Evolutionary conservation across 92 coral and sea anemone species (phyloP).

Genomic region (Zoanthus gigantus): DNA sequence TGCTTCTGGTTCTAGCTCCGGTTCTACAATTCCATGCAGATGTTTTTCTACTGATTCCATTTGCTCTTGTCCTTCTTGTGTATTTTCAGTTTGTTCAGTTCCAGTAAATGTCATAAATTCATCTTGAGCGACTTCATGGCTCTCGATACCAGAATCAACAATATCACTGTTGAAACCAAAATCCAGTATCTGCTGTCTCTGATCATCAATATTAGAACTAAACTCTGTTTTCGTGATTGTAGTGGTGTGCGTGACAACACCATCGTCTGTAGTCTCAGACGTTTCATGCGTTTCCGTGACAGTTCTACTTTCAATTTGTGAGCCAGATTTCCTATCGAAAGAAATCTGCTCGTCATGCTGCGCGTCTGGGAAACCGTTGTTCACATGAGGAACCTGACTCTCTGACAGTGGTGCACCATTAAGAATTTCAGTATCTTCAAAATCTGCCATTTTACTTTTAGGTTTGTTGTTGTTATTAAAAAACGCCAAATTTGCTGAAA

Average conservation of each 20-base stretch:
- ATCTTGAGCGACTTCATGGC: background rate
- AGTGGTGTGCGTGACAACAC: conserved; percentile 27
- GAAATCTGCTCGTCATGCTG: conserved; percentile 27
- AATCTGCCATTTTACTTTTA: conserved; percentile 29
- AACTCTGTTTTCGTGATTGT: conserved; percentile 22
- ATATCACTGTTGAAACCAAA: conserved; percentile 24
- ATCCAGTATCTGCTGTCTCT: conserved; percentile 16
- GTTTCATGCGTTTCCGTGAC: conserved; percentile 30
- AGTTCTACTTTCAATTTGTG: conserved; percentile 8
- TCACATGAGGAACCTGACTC: background rate
- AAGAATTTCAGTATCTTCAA: conserved; percentile 4
- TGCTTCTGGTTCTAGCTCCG: background rate
- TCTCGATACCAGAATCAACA: background rate
- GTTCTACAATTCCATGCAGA: background rate
- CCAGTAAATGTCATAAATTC: conserved; percentile 4
- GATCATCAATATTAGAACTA: conserved; percentile 18
- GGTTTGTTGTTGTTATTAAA: conserved; percentile 22
- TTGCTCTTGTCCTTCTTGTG: background rate
- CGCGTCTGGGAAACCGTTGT: background rate
- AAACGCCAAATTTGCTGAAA: conserved; percentile 13
- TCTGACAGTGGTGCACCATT: conserved; percentile 37
- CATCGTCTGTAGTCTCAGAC: conserved; percentile 5
- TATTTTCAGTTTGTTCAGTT: conserved; percentile 27
- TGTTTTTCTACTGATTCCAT: too few relatives aligned
- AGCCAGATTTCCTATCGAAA: conserved; percentile 12